These are phyloP conservation scores for Cryptoblepharus egeriae DNA, from an alignment of 2,797 vertebrate species.

Conservation along the genomic window DNA sequence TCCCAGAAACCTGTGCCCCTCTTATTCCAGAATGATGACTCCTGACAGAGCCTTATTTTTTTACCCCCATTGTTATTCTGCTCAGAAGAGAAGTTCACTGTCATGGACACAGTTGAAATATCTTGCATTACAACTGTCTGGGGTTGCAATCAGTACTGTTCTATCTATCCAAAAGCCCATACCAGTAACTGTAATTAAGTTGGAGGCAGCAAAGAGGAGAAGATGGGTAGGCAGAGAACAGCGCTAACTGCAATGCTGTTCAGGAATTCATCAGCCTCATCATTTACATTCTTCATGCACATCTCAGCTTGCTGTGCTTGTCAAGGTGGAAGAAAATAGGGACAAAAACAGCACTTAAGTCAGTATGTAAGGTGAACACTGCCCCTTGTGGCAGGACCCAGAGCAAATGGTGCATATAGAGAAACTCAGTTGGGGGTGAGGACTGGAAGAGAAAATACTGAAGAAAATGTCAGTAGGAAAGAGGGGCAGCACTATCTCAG, in stretches of 20 bases:
- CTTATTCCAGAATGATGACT: neutral
- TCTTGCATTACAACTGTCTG: neutral
- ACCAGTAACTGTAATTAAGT: constrained; percentile 7
- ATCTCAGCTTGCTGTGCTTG: neutral
- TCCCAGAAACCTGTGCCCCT: neutral
- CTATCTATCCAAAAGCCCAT: neutral
- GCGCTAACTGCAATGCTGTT: neutral
- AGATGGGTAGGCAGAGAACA: neutral
- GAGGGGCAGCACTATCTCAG: no score
- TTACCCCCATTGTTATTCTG: constrained; percentile 7
- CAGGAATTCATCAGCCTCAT: constrained; percentile 5
- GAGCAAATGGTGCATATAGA: neutral
- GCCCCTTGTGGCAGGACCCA: neutral
- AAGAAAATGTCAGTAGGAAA: no score
- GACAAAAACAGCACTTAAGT: neutral
- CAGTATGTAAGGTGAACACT: neutral
- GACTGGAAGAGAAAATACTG: no score
- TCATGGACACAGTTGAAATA: neutral
- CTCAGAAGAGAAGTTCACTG: neutral
- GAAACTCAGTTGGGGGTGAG: neutral
- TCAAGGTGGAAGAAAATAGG: neutral
- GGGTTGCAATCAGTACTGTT: neutral
- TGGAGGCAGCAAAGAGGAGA: neutral
- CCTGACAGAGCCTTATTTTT: neutral
- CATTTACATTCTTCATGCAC: neutral